phyloP scores from a whole-genome alignment of 2,888 invertebrate genomes.

The Tenthredo notha region DNA sequence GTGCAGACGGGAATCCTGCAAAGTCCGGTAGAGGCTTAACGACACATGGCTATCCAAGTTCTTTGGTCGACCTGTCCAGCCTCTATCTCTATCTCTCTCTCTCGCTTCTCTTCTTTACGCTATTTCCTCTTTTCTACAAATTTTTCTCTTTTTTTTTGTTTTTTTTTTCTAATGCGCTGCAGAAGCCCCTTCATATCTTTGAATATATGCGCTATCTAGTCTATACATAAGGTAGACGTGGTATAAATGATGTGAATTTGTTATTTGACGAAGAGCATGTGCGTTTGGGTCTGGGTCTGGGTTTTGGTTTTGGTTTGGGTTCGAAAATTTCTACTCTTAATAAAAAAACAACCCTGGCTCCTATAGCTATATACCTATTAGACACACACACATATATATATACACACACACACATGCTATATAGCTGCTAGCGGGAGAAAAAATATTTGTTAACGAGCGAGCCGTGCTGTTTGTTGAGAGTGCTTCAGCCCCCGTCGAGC shows the following conservation, averaged over 20 bases:
- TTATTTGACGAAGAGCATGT: background rate
- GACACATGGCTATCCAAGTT: constrained; percentile 45
- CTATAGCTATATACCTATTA: background rate
- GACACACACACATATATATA: background rate
- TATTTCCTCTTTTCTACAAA: background rate
- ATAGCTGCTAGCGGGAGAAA: background rate
- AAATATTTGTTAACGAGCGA: constrained; percentile 36
- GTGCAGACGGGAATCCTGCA: constrained; percentile 53
- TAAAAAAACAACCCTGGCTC: background rate
- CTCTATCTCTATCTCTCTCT: no score
- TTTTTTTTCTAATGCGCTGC: background rate
- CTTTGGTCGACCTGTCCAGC: background rate
- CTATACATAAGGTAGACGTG: background rate
- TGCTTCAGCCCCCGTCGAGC: constrained; percentile 25
- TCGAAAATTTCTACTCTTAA: background rate
- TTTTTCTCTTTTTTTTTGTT: background rate
- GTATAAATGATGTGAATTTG: constrained; percentile 2
- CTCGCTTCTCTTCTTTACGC: no score
- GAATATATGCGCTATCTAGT: background rate
- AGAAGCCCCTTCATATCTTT: background rate
- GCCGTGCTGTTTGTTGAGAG: constrained; percentile 40
- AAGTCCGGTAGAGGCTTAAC: constrained; percentile 54
- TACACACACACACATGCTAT: no score
- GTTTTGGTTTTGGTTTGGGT: background rate
- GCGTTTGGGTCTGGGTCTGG: background rate